Evolutionary conservation across 1,140 invertebrate species (phyloP), one percentile per base, ranked within the genome.

Genomic region (Dryas iulia): DNA sequence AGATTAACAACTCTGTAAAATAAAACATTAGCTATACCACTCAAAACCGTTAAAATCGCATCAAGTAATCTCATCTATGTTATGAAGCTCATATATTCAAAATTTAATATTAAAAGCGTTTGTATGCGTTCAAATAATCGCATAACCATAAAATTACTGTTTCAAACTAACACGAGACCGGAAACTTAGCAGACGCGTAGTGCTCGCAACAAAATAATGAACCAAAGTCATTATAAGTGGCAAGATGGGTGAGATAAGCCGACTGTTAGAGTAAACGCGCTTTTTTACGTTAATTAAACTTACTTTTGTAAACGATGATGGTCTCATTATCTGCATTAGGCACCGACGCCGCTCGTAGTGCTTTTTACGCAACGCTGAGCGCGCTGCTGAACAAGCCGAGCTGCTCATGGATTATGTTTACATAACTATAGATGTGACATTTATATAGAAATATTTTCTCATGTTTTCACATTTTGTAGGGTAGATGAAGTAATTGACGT

Each of bases 271-370:
- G 82, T 87, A 90, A 89, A 88, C 82, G 86, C 79, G 81, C 86
- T 87, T 88, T 86, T 90, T 90, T 88, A 90, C 87, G 84, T 90
- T 90, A 90, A 90, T 90, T 90, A 90, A 90, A 88, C 88, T 83
- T 83, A 89, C 81, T 86, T 83, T 81, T 87, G 84, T 90, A 89
- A 90, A 89, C 83, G 84, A 87, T 85, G 82, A 86, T 76, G 82
- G 78, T 81, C 84, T 81, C 79, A 84, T 87, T 83, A 84, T 79
- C 71, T 82, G 76, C 75, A 77, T 87, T 85, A 82, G 84, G 77
- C 72, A 69, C 59, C 64, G 67, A 60, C 68, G 64, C 47, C 57
- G 71, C 77, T 69, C 67, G 63, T 72, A 65, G 71, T 77, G 66
- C 72, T 79, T 73, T 84, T 82, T 77, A 82, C 83, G 83, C 71